phyloP scores from a whole-genome alignment of 2,113 vertebrate genomes.

The Oreochromis spilurus region DNA sequence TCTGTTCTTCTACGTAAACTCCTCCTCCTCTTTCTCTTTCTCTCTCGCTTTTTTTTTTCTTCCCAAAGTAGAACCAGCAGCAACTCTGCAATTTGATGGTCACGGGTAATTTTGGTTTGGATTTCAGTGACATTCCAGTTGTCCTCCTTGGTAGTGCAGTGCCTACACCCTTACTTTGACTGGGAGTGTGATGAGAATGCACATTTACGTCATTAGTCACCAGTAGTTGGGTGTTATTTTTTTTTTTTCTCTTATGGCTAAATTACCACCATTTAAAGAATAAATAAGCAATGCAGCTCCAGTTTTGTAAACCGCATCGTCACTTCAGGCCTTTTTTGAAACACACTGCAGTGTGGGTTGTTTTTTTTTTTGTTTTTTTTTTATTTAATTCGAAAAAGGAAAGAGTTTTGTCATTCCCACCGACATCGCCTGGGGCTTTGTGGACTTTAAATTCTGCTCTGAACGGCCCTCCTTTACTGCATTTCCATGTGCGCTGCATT shows the following conservation, averaged over 20 bases:
- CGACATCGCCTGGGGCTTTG: neutral
- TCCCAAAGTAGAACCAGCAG: slow-evolving; percentile 14
- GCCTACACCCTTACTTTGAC: neutral
- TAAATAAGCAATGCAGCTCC: neutral
- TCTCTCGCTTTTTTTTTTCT: neutral
- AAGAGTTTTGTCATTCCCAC: neutral
- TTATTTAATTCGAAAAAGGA: neutral
- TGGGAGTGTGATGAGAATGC: neutral
- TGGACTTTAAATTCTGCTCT: neutral
- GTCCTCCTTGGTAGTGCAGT: neutral
- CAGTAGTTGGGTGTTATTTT: neutral
- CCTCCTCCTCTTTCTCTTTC: slow-evolving; percentile 1
- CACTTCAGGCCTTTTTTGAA: neutral
- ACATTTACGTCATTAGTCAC: neutral
- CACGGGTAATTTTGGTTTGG: slow-evolving; percentile 41
- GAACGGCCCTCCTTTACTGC: neutral
- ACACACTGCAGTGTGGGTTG: neutral
- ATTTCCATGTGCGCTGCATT: neutral
- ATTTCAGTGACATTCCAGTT: slow-evolving; percentile 11
- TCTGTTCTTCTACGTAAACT: slow-evolving; percentile 9
- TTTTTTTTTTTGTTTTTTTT: too few species aligned
- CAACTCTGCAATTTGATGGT: slow-evolving; percentile 46
- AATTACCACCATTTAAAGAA: neutral
- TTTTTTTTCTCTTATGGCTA: neutral
- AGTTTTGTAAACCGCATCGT: neutral